A percentile compares a stretch with the other conserved stretches of the same genome.
These are phyloP conservation scores for Dicerorhinus sumatrensis DNA, from an alignment of 2,113 vertebrate genomes.

Conservation along the genomic window DNA sequence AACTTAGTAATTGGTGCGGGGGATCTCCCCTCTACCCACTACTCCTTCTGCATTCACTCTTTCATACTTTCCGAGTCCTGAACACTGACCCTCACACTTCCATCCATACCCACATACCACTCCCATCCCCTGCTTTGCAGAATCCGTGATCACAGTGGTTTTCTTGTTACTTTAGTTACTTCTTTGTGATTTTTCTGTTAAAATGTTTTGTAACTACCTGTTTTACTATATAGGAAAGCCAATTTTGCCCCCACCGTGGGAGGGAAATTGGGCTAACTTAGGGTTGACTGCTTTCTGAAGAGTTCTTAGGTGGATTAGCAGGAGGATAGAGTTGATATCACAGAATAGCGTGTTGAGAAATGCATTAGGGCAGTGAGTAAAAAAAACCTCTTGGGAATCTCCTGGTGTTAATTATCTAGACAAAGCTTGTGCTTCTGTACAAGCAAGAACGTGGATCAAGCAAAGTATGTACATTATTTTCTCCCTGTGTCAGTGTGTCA, in stretches of 20 bases:
- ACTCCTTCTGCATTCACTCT: background rate
- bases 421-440: background rate
- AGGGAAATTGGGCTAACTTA: background rate
- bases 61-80: background rate
- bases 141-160: background rate
- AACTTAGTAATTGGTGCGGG: background rate
- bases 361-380: background rate
- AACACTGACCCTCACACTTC: background rate
- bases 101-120: background rate
- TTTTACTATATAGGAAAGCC: background rate
- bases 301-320: background rate
- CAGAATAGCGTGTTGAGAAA: background rate
- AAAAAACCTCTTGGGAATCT: background rate
- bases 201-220: background rate
- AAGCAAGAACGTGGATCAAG: background rate
- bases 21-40: background rate
- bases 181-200: background rate
- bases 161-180: background rate
- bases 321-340: background rate
- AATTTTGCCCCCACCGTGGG: background rate
- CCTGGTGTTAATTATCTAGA: background rate
- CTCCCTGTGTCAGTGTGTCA: background rate
- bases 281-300: background rate
- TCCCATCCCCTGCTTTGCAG: background rate
- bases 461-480: background rate